Base-by-base conservation (phyloP, 2,797 vertebrate genomes). In the Protonibea diacanthus region DNA sequence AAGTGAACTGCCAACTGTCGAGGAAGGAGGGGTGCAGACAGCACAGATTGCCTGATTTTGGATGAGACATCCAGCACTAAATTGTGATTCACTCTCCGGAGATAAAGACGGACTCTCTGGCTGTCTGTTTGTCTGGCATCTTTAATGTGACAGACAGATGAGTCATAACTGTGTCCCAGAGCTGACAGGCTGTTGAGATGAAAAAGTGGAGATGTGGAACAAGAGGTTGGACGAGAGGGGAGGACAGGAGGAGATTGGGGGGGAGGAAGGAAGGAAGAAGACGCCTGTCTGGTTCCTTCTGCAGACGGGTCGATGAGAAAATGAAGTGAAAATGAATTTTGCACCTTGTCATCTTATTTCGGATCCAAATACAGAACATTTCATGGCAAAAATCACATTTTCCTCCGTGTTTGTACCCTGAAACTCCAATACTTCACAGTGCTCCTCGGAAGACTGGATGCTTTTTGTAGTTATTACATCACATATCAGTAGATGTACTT, bases 61-160 rank as follows among this genome's bases (percentile, higher is more conserved):
- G 82, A 88, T 23, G 20, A 81, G 82, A 62, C 81, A 55, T 66
- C 69, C 76, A 72, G 83, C 83, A 72, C 78, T 76, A 87, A 83
- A 85, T 81, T 88, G 84, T 89, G 90, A 91, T 82, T 94, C 77
- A 88, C 71, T 89, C 81, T 75, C 67, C 7, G 45, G 81, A 89
- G 89, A 90, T 78, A 83, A 85, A 86, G 87, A 87, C 70, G 73
- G 80, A 90, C 83, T 87, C 83, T 78, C 80, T 82, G 88, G 76
- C 89, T 89, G 82, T 88, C 89, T 89, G 85, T 89, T 75, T 88
- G 90, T 91, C 91, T 93, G 90, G 89, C 86, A 70, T 89, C 85
- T 75, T 82, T 53, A 59, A 89, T 76, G 90, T 91, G 90, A 92
- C 83, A 94, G 93, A 93, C 93, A 91, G 87, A 92, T 94, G 93